Percentiles rank a stretch among this genome's conserved stretches.
Evolutionary conservation across 2,888 invertebrate species (phyloP).

Genomic region (Timandra comae): DNA sequence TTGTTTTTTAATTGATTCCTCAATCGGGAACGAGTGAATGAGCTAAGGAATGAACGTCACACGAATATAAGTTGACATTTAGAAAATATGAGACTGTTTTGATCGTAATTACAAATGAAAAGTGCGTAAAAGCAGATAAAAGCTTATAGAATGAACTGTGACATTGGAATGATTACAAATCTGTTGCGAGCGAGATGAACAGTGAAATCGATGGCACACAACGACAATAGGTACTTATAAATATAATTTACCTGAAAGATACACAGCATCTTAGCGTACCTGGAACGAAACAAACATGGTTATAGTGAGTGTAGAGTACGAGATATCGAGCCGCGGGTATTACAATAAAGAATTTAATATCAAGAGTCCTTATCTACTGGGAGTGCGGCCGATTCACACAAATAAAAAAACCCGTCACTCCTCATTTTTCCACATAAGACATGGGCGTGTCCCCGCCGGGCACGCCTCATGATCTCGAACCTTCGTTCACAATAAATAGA

Average conservation of each 20-base stretch:
- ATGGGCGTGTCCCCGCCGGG: slow-evolving; percentile 64
- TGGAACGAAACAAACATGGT: slow-evolving; percentile 34
- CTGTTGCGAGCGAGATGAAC: slow-evolving; percentile 8
- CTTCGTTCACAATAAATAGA: slow-evolving; percentile 57
- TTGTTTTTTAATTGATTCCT: background rate
- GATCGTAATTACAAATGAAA: no score
- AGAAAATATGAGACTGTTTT: no score
- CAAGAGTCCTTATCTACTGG: slow-evolving; percentile 38
- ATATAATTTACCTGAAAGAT: slow-evolving; percentile 52
- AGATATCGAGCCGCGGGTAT: slow-evolving; percentile 3
- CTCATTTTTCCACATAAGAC: slow-evolving; percentile 65
- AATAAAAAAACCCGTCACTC: slow-evolving; percentile 53
- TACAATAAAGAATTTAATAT: slow-evolving; percentile 48
- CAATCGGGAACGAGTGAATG: no score
- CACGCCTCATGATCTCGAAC: slow-evolving; percentile 59
- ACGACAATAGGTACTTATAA: slow-evolving; percentile 6
- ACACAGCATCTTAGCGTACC: slow-evolving; percentile 64
- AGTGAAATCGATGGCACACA: slow-evolving; percentile 13
- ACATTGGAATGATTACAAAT: slow-evolving; percentile 1
- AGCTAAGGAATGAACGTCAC: background rate
- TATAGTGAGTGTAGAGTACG: slow-evolving; percentile 22
- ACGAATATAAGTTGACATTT: no score
- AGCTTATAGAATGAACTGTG: no score
- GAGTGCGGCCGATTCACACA: slow-evolving; percentile 45
- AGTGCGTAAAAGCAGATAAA: no score